A percentile compares a stretch with the other conserved stretches of the same genome.
Evolutionary conservation across 2,888 invertebrate genomes (phyloP).

Genomic region (Nematopogon swammerdamellus): DNA sequence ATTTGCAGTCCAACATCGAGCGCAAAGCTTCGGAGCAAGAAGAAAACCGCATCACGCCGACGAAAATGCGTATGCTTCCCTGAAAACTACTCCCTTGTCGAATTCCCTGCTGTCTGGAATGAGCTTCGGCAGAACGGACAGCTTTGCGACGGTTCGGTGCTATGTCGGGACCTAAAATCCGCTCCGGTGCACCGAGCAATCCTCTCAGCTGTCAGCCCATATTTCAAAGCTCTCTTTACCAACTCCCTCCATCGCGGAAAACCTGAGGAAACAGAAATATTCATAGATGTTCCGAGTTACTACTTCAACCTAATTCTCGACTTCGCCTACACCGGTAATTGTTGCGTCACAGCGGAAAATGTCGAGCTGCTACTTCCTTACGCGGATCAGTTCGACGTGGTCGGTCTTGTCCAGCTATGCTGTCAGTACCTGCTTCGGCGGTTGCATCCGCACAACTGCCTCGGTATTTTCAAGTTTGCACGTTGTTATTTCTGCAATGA

Average conservation of each 20-base stretch:
- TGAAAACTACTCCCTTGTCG: conserved; percentile 55
- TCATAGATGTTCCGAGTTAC: conserved; percentile 55
- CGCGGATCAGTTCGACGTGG: conserved; percentile 71
- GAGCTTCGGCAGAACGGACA: conserved; percentile 63
- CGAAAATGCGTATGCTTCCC: conserved; percentile 61
- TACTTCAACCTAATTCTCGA: conserved; percentile 67
- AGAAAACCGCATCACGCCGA: conserved; percentile 40
- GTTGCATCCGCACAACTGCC: conserved; percentile 64
- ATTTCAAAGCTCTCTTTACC: conserved; percentile 69
- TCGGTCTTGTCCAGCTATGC: conserved; percentile 68
- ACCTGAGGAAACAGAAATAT: conserved; percentile 59
- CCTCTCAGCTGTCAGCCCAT: conserved; percentile 69
- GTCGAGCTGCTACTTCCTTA: conserved; percentile 66
- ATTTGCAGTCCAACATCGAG: conserved; percentile 41
- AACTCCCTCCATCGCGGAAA: conserved; percentile 62
- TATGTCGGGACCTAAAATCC: conserved; percentile 58
- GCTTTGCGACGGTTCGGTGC: conserved; percentile 68
- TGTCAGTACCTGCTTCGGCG: conserved; percentile 63
- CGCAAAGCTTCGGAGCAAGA: conserved; percentile 42
- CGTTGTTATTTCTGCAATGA: conserved; percentile 67
- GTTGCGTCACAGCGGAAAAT: conserved; percentile 61
- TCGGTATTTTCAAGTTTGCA: conserved; percentile 69
- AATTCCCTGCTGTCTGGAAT: conserved; percentile 66
- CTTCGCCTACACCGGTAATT: conserved; percentile 71
- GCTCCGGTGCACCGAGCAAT: conserved; percentile 68